phyloP scores from a whole-genome alignment of 2,113 vertebrate genomes.

The Tamias sibiricus region DNA sequence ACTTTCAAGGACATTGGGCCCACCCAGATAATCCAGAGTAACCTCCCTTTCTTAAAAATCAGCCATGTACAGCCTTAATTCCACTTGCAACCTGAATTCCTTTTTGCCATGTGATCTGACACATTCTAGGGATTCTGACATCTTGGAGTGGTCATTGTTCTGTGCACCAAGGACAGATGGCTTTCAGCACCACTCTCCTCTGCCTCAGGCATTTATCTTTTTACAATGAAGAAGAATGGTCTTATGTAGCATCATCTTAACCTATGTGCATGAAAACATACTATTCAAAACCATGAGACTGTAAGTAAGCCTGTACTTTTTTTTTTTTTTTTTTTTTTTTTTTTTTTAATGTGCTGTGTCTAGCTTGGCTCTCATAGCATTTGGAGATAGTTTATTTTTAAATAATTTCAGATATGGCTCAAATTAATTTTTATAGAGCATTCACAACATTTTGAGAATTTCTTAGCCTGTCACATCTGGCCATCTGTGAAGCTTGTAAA shows the following conservation, averaged over 20 bases:
- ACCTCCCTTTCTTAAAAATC: neutral
- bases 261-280: neutral
- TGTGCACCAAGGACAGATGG: neutral
- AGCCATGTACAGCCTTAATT: constrained; percentile 5
- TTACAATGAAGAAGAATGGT: neutral
- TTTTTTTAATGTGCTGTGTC: too few species aligned
- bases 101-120: neutral
- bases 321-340: too few species aligned
- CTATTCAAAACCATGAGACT: neutral
- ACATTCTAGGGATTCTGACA: neutral
- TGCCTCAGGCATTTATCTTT: neutral
- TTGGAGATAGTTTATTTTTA: constrained; percentile 24
- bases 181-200: neutral
- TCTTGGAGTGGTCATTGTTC: neutral
- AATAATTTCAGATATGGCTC: constrained; percentile 13
- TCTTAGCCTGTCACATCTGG: neutral
- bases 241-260: constrained; percentile 19
- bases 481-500: neutral
- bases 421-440: constrained; percentile 30
- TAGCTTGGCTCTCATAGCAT: neutral
- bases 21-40: constrained; percentile 7
- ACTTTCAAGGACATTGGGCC: neutral
- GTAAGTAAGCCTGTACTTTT: too few species aligned
- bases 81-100: neutral
- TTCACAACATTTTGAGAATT: constrained; percentile 35